Evolutionary conservation across 1,140 invertebrate species (phyloP).

Genomic region (Drosophila cardini): DNA sequence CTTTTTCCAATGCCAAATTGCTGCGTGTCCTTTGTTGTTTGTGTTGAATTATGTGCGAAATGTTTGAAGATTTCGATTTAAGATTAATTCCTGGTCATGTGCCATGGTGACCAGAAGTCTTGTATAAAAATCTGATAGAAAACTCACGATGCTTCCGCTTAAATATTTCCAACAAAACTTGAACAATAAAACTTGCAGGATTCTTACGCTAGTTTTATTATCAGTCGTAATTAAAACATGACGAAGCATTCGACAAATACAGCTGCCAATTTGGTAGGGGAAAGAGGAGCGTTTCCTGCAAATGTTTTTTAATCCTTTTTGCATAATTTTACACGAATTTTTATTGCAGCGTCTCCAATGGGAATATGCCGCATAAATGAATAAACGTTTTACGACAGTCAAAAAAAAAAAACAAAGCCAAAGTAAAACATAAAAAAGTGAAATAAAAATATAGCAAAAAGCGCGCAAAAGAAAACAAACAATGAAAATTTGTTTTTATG

Average conservation of each 20-base stretch:
- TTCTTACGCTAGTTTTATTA: constrained; percentile 68
- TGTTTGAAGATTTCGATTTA: constrained; percentile 57
- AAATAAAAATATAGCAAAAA: constrained; percentile 64
- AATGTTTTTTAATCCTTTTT: constrained; percentile 77
- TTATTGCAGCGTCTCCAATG: constrained; percentile 71
- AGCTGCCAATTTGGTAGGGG: constrained; percentile 44
- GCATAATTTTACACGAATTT: constrained; percentile 76
- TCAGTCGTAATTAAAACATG: constrained; percentile 73
- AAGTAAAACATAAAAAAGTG: constrained; percentile 52
- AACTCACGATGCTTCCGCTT: constrained; percentile 11
- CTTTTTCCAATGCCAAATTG: not conserved
- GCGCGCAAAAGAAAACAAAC: constrained; percentile 74
- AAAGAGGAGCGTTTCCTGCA: constrained; percentile 50
- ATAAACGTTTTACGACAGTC: constrained; percentile 77
- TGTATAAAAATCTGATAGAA: constrained; percentile 1
- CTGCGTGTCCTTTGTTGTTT: constrained; percentile 52
- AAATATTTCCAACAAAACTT: constrained; percentile 25
- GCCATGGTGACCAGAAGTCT: constrained; percentile 43
- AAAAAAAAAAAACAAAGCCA: constrained; percentile 35
- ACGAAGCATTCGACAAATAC: constrained; percentile 50
- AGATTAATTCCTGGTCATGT: constrained; percentile 47
- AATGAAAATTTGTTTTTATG: constrained; percentile 63
- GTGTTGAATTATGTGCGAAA: constrained; percentile 69
- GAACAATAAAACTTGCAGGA: constrained; percentile 55
- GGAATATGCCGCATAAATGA: constrained; percentile 78